phyloP scores from a whole-genome alignment of 2,888 invertebrate species.

The Eupeodes latifasciatus region DNA sequence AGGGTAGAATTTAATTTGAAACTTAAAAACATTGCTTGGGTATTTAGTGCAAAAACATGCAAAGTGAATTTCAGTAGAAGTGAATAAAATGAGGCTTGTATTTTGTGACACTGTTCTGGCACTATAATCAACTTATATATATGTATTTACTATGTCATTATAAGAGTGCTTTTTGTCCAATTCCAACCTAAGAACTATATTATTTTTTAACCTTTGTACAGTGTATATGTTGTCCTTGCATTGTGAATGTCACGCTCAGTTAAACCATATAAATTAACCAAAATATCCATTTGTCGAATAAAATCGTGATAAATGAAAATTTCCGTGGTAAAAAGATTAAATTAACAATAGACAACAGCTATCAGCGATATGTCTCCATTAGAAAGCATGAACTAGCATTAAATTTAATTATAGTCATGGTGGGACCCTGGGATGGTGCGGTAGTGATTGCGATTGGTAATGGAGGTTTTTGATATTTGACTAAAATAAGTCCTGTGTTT shows the following conservation, averaged over 20 bases:
- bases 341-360: background rate
- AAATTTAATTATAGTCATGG: background rate
- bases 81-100: too few relatives aligned
- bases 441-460: too few relatives aligned
- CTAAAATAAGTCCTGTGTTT: background rate
- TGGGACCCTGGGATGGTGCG: background rate
- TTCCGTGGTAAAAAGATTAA: background rate
- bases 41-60: too few relatives aligned
- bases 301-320: slow-evolving; percentile 10
- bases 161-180: background rate
- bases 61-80: too few relatives aligned
- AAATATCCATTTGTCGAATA: background rate
- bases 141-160: background rate
- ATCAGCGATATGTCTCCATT: slow-evolving; percentile 4
- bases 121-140: too few relatives aligned
- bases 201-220: background rate
- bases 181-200: background rate
- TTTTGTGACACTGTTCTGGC: too few relatives aligned
- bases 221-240: background rate
- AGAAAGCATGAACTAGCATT: background rate
- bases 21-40: too few relatives aligned
- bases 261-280: background rate
- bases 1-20: too few relatives aligned
- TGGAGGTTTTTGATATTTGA: too few relatives aligned
- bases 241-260: background rate